Evolutionary conservation across 2,797 vertebrate genomes (phyloP), one percentile per base, ranked within the genome.

Genomic region (Ciconia nigra): DNA sequence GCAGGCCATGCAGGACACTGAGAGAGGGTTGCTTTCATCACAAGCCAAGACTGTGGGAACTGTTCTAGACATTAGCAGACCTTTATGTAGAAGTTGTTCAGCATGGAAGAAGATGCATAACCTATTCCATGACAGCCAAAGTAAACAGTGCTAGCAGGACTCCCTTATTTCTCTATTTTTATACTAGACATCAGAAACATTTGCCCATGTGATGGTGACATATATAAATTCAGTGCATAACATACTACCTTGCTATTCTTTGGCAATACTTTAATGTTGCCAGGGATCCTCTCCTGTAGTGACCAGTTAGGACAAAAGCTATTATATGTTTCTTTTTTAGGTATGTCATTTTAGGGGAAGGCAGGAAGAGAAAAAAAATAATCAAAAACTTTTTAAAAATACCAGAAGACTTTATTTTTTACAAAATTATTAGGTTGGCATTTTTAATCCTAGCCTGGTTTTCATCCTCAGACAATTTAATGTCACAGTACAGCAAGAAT

Each of bases 1-100:
- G 28, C 14, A 49, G 63, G 70, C 96, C 91, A 87, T 69, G 85
- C 54, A 88, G 83, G 95, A 96, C 93, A 94, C 35, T 61, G 59
- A 58, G 89, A 67, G 70, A 59, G 82, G 85, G 78, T 71, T 81
- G 24, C 94, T 97, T 97, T 97, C 63, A 96, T 97, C 94, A 37
- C 41, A 74, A 94, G 91, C 97, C 96, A 97, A 97, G 80, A 67
- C 94, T 97, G 90, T 90, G 70, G 80, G 73, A 95, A 94, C 59
- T 73, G n/a, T 67, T 93, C 90, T 89, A 90, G 93, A 89, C 66
- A 35, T 96, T 92, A 93, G 52, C 74, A 85, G 83, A 93, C 55
- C 83, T 92, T 89, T 92, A 71, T 74, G 78, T 58, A 71, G 83
- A 77, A 87, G 28, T 10, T 17, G 39, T 91, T 79, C 80, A 93